Evolutionary conservation across 2,888 invertebrate genomes (phyloP), one percentile per base, ranked within the genome.

Genomic region (Xanthostigma xanthostigma): DNA sequence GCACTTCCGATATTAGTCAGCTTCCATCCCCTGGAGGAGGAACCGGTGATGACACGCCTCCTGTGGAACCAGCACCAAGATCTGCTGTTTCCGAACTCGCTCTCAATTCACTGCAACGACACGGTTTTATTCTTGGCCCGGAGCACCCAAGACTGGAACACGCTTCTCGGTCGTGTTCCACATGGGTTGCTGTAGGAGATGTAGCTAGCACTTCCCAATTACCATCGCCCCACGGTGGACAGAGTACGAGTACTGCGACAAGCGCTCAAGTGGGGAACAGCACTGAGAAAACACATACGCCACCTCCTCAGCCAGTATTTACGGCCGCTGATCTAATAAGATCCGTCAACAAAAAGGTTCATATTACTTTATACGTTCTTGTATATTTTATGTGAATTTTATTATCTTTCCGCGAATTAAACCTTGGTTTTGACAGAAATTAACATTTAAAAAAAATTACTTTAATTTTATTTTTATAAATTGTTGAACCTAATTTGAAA

Each of bases 161-260:
- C 49, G 71, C 75, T 14, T 78, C 75, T 9, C 72, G 89, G 4
- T 87, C 87, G 0, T 87, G 88, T 65, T 86, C 86, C 53, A 89
- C 88, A 0, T 89, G 89, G 88, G 89, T 88, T 1, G 88, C 82
- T 54, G 87, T 88, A 3, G 89, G 89, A 0, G 82, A 83, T 60
- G 70, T 79, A 33, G 76, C 76, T 1, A 78, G 79, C 46, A 85
- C 85, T 0, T 87, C 87, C 0, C 87, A 88, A 62, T 64, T 89
- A 54, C 89, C 89, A 1, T 88, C 88, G 2, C 88, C 88, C 0
- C 88, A 88, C 61, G 79, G 78, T n/a, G 75, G 76, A 10, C 69
- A 68, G 44, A 64, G 69, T 8, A 58, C 56, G 34, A 55, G 57
- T 13, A 56, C 56, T 59, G 68, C 40, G 53, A 68, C 43, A 65